These are phyloP conservation scores for Apostichopus japonicus DNA, from an alignment of 35 echinoderm and acorn worm genomes.

Conservation along the genomic window DNA sequence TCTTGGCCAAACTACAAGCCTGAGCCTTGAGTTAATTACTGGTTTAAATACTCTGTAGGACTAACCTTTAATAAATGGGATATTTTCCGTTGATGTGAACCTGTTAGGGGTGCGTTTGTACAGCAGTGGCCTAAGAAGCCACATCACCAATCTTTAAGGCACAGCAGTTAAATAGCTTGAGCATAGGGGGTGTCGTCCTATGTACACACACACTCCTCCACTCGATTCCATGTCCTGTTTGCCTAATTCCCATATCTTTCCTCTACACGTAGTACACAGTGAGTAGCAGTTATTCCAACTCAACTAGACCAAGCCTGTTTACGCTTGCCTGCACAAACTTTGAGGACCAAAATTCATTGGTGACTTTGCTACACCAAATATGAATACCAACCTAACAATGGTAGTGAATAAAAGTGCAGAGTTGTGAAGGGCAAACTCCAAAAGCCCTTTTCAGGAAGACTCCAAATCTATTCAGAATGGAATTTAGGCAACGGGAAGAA, in stretches of 20 bases:
- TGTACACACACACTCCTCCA: neutral
- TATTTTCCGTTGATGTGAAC: neutral
- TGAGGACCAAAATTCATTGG: conserved; percentile 16
- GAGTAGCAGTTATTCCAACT: neutral
- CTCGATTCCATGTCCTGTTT: neutral
- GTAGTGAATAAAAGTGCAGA: conserved; percentile 31
- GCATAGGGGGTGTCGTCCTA: neutral
- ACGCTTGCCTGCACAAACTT: conserved; percentile 43
- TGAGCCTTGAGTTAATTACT: no score
- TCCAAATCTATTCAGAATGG: conserved; percentile 1
- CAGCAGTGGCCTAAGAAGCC: neutral
- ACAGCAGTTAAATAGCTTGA: neutral
- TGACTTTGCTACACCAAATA: conserved; percentile 33
- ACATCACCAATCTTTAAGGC: neutral
- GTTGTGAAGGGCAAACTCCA: conserved; percentile 24
- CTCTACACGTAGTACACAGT: neutral
- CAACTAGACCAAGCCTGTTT: conserved; percentile 36
- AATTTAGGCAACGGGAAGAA: neutral
- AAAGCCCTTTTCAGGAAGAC: conserved; percentile 8
- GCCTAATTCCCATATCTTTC: neutral
- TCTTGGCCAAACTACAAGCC: no score
- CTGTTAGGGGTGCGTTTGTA: neutral
- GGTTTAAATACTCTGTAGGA: no score
- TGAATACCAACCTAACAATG: conserved; percentile 36
- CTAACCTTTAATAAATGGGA: no score